Conservation (phyloP, 1,140 invertebrate genomes). For the Drosophila tsacasi region DNA sequence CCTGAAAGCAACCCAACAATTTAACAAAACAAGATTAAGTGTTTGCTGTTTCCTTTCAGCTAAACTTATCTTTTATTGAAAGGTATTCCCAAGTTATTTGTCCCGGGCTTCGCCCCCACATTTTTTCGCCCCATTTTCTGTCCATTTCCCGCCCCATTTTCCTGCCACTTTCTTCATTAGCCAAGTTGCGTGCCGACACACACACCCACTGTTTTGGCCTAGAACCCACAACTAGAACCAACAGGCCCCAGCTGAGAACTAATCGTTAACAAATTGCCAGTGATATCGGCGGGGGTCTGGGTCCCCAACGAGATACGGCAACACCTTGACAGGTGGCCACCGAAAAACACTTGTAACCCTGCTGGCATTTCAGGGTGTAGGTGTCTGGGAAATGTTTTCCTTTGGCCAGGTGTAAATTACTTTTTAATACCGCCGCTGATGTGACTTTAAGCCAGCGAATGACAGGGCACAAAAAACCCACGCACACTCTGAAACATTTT, state of each 20-base stretch:
- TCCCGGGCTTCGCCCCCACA: slow-evolving; percentile 7
- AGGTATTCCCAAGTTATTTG: slow-evolving; percentile 49
- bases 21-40: slow-evolving; percentile 12
- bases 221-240: slow-evolving; percentile 15
- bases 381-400: slow-evolving; percentile 64
- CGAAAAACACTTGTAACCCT: slow-evolving; percentile 43
- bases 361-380: slow-evolving; percentile 10
- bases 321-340: slow-evolving; percentile 45
- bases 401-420: slow-evolving; percentile 76
- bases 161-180: slow-evolving; percentile 26
- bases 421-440: slow-evolving; percentile 74
- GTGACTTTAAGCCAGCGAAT: slow-evolving; percentile 50
- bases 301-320: slow-evolving; percentile 55
- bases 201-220: slow-evolving; percentile 24
- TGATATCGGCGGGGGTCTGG: slow-evolving; percentile 49
- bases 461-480: slow-evolving; percentile 34
- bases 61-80: slow-evolving; percentile 21
- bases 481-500: slow-evolving; percentile 3
- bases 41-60: slow-evolving; percentile 1
- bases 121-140: neutral
- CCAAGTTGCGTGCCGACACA: slow-evolving; percentile 35
- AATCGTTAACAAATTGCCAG: slow-evolving; percentile 80
- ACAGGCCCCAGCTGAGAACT: slow-evolving; percentile 58
- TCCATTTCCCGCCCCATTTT: neutral
- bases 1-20: neutral